Base-by-base conservation (phyloP, 1,140 invertebrate genomes). In the Ylistrum balloti region DNA sequence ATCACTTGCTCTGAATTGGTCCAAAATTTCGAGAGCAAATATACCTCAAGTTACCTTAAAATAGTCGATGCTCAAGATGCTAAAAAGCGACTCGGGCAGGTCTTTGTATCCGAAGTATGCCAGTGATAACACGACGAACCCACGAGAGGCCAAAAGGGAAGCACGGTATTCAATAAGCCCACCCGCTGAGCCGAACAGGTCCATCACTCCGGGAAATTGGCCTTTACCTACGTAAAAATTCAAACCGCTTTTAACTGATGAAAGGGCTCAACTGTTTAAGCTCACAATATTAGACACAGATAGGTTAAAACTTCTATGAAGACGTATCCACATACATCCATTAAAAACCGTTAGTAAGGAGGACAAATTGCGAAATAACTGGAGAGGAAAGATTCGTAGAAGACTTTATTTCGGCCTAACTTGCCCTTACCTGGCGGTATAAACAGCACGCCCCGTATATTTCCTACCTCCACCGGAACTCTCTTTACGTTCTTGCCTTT, bases 131-230 rank as follows among this genome's bases (percentile, higher is more conserved):
- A 89, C 86, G 33, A 91, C 90, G 90, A 95, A 95, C 1, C 95
- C 94, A 35, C 90, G 90, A 0, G 92, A 93, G 0, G 95, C 94
- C 33, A 95, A 85, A 17, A 95, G 90, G 0, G 95, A 93, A 20
- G 94, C 93, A 28, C 94, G 35, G 33, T 87, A 86, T 33, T 95
- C 94, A 33, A 91, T 91, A 17, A 94, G 33, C 17, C 93, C 92
- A 13, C 94, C 94, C n/a, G 88, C 89, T 13, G 91, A 88, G 22
- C 94, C 95, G 91, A 92, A 95, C 93, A 95, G 91, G 87, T 95
- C 94, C 48, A 95, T 93, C 10, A 95, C 94, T n/a, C 92, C 94
- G 22, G 93, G 93, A 86, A 93, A 93, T 34, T 91, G 91, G 15
- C 93, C 93, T 15, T 88, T 85, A 34, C 92, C 93, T 93, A 7